A percentile compares a stretch with the other conserved stretches of the same genome.
These are phyloP conservation scores for Anthonomus grandis DNA, from an alignment of 1,140 invertebrate species.

Conservation along the genomic window DNA sequence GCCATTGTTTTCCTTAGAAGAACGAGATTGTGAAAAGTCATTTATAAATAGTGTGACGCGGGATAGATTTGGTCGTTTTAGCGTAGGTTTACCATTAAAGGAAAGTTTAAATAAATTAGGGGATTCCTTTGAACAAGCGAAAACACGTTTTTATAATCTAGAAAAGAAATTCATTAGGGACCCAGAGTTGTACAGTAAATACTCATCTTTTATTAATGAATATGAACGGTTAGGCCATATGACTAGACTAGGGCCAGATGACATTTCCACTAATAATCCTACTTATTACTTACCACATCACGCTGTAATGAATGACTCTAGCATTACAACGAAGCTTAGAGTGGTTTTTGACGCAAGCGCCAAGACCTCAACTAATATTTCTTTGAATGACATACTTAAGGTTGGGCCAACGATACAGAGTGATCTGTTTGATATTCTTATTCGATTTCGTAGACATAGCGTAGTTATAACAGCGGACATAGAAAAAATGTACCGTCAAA, in stretches of 20 bases:
- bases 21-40: no score
- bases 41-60: no score
- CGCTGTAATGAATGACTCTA: slow-evolving; percentile 32
- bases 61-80: slow-evolving; percentile 9
- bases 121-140: slow-evolving; percentile 4
- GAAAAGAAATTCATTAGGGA: background rate
- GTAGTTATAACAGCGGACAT: slow-evolving; percentile 3
- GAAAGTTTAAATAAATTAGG: background rate
- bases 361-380: slow-evolving; percentile 29
- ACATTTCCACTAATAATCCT: no score
- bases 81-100: slow-evolving; percentile 5
- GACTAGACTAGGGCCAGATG: background rate
- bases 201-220: slow-evolving; percentile 1
- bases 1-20: no score
- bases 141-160: background rate
- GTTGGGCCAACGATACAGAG: slow-evolving; percentile 40
- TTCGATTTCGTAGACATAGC: slow-evolving; percentile 34
- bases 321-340: slow-evolving; percentile 38
- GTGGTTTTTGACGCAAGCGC: slow-evolving; percentile 46
- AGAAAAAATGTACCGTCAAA: slow-evolving; percentile 9
- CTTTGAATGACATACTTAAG: slow-evolving; percentile 44
- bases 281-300: slow-evolving; percentile 39
- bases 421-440: slow-evolving; percentile 32
- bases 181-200: slow-evolving; percentile 1
- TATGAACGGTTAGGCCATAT: slow-evolving; percentile 16